Conservation (phyloP, 2,888 invertebrate species). For the Caenorhabditis japonica region DNA sequence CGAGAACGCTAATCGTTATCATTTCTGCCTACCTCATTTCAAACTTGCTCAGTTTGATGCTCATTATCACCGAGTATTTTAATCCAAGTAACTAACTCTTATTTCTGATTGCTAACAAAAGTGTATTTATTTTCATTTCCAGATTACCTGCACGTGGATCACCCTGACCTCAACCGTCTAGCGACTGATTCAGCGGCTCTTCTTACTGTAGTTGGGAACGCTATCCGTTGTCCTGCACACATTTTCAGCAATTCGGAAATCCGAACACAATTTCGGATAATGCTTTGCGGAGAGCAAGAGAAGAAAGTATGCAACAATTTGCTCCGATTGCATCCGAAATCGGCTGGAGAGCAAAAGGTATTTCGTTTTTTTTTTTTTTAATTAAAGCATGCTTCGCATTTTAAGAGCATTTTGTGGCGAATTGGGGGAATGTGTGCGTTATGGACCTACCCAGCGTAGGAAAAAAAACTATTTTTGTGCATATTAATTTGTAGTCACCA, state of each 20-base stretch:
- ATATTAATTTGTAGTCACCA: no score
- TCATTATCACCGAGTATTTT: conserved; percentile 72
- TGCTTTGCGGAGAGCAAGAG: conserved; percentile 58
- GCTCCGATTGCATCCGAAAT: no score
- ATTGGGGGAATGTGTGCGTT: no score
- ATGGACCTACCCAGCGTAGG: no score
- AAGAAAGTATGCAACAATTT: conserved; percentile 30
- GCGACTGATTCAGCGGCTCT: conserved; percentile 71
- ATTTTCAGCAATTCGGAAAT: conserved; percentile 73
- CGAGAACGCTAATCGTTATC: conserved; percentile 72
- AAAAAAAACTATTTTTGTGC: no score
- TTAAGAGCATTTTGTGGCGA: no score
- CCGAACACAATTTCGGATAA: conserved; percentile 68
- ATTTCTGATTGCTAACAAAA: background rate
- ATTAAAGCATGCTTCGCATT: no score
- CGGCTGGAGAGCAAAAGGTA: background rate
- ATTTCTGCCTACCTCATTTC: conserved; percentile 74
- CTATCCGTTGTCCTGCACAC: conserved; percentile 75
- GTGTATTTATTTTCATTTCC: conserved; percentile 11
- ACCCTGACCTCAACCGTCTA: conserved; percentile 69
- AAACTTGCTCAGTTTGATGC: conserved; percentile 69
- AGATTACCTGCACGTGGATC: conserved; percentile 65
- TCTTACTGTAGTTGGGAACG: conserved; percentile 74
- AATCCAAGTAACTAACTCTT: conserved; percentile 61
- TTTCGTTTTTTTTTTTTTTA: background rate